Percentiles rank a stretch among this genome's conserved stretches.
phyloP scores from a whole-genome alignment of 2,797 vertebrate genomes.

The Xenopus petersii region DNA sequence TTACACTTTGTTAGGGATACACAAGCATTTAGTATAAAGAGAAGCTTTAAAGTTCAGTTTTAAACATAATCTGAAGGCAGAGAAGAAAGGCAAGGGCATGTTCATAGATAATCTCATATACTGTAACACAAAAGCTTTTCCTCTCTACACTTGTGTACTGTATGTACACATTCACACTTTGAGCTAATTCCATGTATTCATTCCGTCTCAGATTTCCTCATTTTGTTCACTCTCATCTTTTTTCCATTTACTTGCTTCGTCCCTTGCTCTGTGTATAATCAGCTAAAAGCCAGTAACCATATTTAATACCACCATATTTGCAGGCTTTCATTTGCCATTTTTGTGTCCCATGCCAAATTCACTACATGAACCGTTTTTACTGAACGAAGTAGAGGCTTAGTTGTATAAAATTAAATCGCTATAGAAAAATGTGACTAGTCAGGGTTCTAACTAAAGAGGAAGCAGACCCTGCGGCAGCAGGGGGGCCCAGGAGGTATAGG shows the following conservation, averaged over 20 bases:
- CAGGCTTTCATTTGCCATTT: too few species aligned
- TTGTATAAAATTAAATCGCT: too few species aligned
- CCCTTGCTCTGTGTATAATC: too few species aligned
- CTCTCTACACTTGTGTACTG: constrained; percentile 20
- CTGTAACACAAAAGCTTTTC: constrained; percentile 34
- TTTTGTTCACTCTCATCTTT: constrained; percentile 10
- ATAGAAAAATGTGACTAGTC: too few species aligned
- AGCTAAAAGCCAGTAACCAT: too few species aligned
- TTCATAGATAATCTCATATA: constrained; percentile 39
- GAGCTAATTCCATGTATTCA: neutral
- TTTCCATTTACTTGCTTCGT: neutral
- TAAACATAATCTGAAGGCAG: constrained; percentile 21
- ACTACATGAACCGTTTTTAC: too few species aligned
- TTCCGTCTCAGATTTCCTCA: constrained; percentile 8
- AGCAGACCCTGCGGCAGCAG: too few species aligned
- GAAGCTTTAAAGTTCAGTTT: constrained; percentile 15
- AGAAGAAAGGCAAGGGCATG: constrained; percentile 23
- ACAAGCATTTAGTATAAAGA: constrained; percentile 24
- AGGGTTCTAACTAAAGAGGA: too few species aligned
- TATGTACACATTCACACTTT: constrained; percentile 23
- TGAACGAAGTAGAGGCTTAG: too few species aligned
- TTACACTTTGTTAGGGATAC: constrained; percentile 38
- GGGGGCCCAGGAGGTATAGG: too few species aligned
- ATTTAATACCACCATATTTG: too few species aligned
- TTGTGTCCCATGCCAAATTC: too few species aligned